phyloP scores from a whole-genome alignment of 2,797 vertebrate species.

The Eptatretus atami region DNA sequence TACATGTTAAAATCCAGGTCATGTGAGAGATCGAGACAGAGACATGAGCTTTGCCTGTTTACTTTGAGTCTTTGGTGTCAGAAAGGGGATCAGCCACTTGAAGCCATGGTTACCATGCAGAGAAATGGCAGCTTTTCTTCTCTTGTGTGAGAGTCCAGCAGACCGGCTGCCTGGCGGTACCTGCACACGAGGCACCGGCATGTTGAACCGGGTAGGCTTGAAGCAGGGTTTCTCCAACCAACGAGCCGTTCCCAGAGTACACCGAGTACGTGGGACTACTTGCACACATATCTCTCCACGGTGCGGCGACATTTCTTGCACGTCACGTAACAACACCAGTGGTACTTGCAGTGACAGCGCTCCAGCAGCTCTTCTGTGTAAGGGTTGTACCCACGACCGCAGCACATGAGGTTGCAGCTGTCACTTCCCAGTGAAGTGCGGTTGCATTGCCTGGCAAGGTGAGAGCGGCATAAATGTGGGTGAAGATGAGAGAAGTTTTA shows the following conservation, averaged over 20 bases:
- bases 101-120: no score
- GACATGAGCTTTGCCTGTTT: no score
- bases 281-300: constrained; percentile 83
- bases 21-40: no score
- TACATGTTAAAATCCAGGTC: no score
- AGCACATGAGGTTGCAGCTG: constrained; percentile 97
- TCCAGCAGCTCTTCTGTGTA: constrained; percentile 81
- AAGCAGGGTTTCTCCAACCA: neutral
- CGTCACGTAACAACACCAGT: constrained; percentile 99
- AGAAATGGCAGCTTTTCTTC: no score
- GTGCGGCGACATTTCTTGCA: constrained; percentile 75
- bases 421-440: constrained; percentile 78
- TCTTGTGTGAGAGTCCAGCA: no score
- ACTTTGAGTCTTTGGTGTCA: no score
- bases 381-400: constrained; percentile 82
- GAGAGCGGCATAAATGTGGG: neutral
- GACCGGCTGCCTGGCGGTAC: neutral
- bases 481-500: neutral
- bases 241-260: neutral
- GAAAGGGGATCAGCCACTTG: no score
- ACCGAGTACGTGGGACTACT: constrained; percentile 17
- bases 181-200: neutral
- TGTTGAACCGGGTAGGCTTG: neutral
- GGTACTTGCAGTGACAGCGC: constrained; percentile 90
- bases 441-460: constrained; percentile 52